Percentiles rank a stretch among this genome's conserved stretches.
Conservation (phyloP, 2,113 vertebrate genomes). For the Rhipidura dahli region DNA sequence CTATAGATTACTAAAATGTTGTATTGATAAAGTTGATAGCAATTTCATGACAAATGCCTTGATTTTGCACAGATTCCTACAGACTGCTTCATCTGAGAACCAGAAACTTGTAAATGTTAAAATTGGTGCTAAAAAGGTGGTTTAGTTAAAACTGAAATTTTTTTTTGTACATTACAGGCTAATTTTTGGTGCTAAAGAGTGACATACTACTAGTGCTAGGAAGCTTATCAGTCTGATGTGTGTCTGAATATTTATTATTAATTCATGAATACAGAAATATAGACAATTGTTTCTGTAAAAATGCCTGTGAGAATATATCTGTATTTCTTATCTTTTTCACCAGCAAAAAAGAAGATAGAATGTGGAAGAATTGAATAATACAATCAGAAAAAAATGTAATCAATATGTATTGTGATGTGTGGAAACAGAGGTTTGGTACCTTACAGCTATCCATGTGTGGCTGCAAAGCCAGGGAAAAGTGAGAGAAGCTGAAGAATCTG, state of each 20-base stretch:
- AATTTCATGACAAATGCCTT: not conserved
- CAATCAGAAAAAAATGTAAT: not conserved
- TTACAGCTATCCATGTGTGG: not conserved
- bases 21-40: not conserved
- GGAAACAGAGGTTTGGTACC: not conserved
- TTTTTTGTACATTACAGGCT: not conserved
- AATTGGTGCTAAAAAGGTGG: not conserved
- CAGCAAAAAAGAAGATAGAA: not conserved
- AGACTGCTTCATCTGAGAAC: not conserved
- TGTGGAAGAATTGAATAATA: not conserved
- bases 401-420: not conserved
- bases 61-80: not conserved
- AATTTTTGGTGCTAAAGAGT: not conserved
- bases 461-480: not conserved
- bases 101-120: not conserved
- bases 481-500: not conserved
- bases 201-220: not conserved
- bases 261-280: not conserved
- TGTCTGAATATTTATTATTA: not conserved
- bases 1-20: not conserved
- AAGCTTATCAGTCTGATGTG: not conserved
- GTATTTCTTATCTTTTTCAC: not conserved
- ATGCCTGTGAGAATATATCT: not conserved
- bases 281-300: not conserved
- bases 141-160: not conserved